Evolutionary conservation across 2,888 invertebrate genomes (phyloP).

Genomic region (Apamea crenata): DNA sequence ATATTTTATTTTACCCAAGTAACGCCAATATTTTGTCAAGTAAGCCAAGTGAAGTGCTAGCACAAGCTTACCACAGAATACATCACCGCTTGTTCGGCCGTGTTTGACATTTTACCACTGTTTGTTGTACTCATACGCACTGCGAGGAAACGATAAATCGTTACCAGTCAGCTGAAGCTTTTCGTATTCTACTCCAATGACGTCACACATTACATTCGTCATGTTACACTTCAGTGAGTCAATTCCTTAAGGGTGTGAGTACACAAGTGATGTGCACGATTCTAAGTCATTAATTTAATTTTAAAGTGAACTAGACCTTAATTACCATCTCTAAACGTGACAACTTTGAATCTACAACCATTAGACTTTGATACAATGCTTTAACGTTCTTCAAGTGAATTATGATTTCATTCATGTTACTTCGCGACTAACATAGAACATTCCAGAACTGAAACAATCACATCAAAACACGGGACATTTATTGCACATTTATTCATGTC

Average conservation of each 20-base stretch:
- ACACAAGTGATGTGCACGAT: conserved; percentile 36
- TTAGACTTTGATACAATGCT: conserved; percentile 34
- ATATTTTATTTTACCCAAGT: neutral
- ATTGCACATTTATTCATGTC: conserved; percentile 70
- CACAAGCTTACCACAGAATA: neutral
- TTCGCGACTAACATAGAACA: conserved; percentile 57
- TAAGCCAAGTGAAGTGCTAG: neutral
- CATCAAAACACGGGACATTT: conserved; percentile 29
- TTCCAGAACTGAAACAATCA: conserved; percentile 55
- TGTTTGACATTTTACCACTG: neutral
- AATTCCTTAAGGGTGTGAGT: conserved; percentile 31
- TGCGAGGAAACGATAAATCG: neutral
- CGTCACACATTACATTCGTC: neutral
- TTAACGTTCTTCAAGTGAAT: conserved; percentile 33
- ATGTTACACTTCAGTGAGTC: conserved; percentile 19
- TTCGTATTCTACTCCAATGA: conserved; percentile 9
- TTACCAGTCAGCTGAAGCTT: neutral
- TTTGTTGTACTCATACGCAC: neutral
- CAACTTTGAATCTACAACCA: conserved; percentile 38
- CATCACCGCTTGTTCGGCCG: neutral
- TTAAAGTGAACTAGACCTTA: conserved; percentile 47
- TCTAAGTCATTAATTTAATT: conserved; percentile 37
- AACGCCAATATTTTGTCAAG: neutral
- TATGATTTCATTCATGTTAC: conserved; percentile 38
- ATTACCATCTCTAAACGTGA: conserved; percentile 39